Evolutionary conservation across 2,797 vertebrate species (phyloP).

Genomic region (Gambelia wislizenii): DNA sequence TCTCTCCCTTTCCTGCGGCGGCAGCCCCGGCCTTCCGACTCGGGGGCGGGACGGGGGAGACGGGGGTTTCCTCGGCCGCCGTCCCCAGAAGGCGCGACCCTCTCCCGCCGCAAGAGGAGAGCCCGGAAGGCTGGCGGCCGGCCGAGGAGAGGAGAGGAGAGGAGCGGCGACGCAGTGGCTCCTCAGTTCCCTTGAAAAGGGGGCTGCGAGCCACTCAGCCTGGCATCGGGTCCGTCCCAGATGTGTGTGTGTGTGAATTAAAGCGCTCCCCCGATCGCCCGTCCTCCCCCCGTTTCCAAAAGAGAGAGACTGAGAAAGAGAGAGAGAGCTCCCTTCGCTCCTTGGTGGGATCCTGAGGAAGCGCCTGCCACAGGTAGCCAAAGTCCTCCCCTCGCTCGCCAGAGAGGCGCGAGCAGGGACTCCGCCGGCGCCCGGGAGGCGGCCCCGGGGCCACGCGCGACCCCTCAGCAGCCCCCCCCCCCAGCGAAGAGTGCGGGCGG

Average conservation of each 20-base stretch:
- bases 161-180: not conserved
- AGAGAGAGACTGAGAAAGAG: no score
- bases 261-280: no score
- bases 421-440: no score
- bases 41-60: not conserved
- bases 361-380: conserved; percentile 28
- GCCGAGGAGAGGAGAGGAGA: not conserved
- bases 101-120: conserved; percentile 7
- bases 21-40: not conserved
- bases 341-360: not conserved
- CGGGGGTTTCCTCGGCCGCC: not conserved
- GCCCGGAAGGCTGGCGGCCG: not conserved
- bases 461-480: not conserved
- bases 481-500: not conserved
- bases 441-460: fast-evolving
- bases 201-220: no score
- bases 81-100: no score
- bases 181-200: not conserved
- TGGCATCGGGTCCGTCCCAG: not conserved
- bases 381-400: not conserved
- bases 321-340: no score
- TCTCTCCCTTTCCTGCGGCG: not conserved
- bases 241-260: no score
- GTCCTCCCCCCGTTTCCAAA: no score
- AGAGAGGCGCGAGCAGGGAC: no score